phyloP scores from a whole-genome alignment of 2,797 vertebrate species.

The Paramormyrops hopkinsi region DNA sequence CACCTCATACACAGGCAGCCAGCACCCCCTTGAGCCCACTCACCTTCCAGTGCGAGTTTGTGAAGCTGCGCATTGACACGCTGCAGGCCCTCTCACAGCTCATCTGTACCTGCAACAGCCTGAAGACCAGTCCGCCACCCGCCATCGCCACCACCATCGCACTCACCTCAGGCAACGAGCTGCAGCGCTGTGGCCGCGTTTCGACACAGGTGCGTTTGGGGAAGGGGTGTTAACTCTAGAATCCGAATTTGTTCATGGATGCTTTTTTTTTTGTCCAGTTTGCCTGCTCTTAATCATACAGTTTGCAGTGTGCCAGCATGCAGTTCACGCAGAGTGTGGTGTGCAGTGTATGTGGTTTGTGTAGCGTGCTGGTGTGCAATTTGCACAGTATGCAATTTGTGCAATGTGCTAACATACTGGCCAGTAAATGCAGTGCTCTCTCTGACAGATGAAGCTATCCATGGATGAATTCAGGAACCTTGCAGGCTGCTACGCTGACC shows the following conservation, averaged over 20 bases:
- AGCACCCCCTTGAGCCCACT: conserved; percentile 93
- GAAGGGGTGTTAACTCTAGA: neutral
- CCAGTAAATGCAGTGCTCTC: neutral
- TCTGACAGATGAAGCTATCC: conserved; percentile 83
- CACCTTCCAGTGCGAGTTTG: conserved; percentile 95
- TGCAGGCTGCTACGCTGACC: conserved; percentile 79
- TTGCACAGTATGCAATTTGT: neutral
- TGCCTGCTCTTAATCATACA: neutral
- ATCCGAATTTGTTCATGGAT: neutral
- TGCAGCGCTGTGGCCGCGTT: conserved; percentile 93
- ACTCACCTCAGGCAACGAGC: conserved; percentile 83
- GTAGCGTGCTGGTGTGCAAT: neutral
- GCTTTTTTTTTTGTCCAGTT: neutral
- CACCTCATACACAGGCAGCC: conserved; percentile 69
- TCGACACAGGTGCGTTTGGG: conserved; percentile 76
- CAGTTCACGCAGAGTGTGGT: neutral
- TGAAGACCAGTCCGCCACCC: conserved; percentile 95
- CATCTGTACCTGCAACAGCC: conserved; percentile 94
- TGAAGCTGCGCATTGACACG: conserved; percentile 92
- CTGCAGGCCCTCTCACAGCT: conserved; percentile 95
- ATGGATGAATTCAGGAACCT: conserved; percentile 92
- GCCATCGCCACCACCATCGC: conserved; percentile 92
- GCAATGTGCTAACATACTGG: neutral
- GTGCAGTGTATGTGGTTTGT: neutral
- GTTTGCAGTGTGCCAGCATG: neutral